Base-by-base conservation (phyloP, 1,140 invertebrate species). In the Chymomyza costata region DNA sequence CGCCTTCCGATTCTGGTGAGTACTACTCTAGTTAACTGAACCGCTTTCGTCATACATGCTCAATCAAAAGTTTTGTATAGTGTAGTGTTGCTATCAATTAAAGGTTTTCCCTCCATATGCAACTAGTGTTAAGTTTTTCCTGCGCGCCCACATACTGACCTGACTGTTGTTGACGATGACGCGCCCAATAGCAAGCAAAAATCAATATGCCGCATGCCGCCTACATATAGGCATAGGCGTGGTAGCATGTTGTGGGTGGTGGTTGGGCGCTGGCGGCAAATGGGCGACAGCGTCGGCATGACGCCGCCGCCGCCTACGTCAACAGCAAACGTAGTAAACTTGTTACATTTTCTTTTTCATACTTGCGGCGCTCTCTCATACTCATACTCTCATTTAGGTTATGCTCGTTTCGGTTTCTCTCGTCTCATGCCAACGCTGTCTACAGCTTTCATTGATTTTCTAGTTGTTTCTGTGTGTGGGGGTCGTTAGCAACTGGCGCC, bases 1-100 rank as follows among this genome's bases (percentile, higher is more conserved):
- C 93, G 54, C 93, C 94, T 35, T 95, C 93, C 2, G 94, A 95
- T 89, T 94, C 94, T 45, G 93, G 94, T 93, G 86, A 92, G 91
- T 91, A 73, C 16, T 30, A 18, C 21, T 25, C 21, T 25, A 8
- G 8, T 3, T 25, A 25, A 25, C 3, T 25, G 21, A 25, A 25
- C 8, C 8, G 21, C 3, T 5, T n/a, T 25, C 3, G 21, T 8
- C 21, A 8, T 3, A 8, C 8, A 3, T 25, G 21, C 21, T 25
- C 21, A 8, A 25, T 25, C 21, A 25, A 5, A n/a, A n/a, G n/a
- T n/a, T n/a, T n/a, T n/a, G n/a, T n/a, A n/a, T n/a, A n/a, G n/a
- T n/a, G n/a, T n/a, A n/a, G n/a, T n/a, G n/a, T n/a, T n/a, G n/a
- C n/a, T n/a, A n/a, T n/a, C n/a, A n/a, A n/a, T n/a, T n/a, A n/a